A percentile compares a stretch with the other conserved stretches of the same genome.
These are phyloP conservation scores for Thecophora atra DNA, from an alignment of 2,888 invertebrate genomes.

Conservation along the genomic window DNA sequence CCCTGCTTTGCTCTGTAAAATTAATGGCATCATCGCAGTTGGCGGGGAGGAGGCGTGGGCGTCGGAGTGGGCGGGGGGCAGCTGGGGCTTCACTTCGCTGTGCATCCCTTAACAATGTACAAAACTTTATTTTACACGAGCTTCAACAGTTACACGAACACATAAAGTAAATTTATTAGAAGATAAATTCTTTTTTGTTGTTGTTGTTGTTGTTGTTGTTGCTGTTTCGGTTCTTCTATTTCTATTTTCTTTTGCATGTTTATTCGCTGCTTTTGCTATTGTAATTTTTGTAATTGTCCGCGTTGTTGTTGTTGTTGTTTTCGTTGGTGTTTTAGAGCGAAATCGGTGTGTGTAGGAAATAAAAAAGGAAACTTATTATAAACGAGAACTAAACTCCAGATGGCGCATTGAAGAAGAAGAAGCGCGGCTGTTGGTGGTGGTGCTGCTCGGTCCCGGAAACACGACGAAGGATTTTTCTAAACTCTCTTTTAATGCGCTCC, in stretches of 20 bases:
- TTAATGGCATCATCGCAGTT: slow-evolving; percentile 34
- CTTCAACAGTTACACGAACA: slow-evolving; percentile 48
- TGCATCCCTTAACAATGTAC: slow-evolving; percentile 39
- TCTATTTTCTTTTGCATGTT: slow-evolving; percentile 43
- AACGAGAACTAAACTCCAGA: slow-evolving; percentile 62
- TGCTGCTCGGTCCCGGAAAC: neutral
- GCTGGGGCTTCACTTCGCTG: slow-evolving; percentile 6
- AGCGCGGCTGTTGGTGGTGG: slow-evolving; percentile 42
- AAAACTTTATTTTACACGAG: slow-evolving; percentile 48
- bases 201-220: slow-evolving; percentile 27
- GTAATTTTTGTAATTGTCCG: slow-evolving; percentile 48
- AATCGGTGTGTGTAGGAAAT: slow-evolving; percentile 33
- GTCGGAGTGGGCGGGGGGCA: slow-evolving; percentile 16
- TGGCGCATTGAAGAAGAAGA: slow-evolving; percentile 56
- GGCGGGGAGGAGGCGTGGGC: slow-evolving; percentile 16
- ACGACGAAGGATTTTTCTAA: too few relatives aligned
- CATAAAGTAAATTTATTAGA: slow-evolving; percentile 67
- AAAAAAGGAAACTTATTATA: slow-evolving; percentile 37
- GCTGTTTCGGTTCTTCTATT: slow-evolving; percentile 4
- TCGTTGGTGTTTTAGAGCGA: neutral
- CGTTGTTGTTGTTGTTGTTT: slow-evolving; percentile 16
- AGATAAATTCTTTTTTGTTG: slow-evolving; percentile 52
- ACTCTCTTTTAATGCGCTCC: too few relatives aligned
- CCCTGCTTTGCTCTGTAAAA: slow-evolving; percentile 28
- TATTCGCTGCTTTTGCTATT: slow-evolving; percentile 21